Conservation (phyloP, 2,113 vertebrate species). For the Odocoileus virginianus region DNA sequence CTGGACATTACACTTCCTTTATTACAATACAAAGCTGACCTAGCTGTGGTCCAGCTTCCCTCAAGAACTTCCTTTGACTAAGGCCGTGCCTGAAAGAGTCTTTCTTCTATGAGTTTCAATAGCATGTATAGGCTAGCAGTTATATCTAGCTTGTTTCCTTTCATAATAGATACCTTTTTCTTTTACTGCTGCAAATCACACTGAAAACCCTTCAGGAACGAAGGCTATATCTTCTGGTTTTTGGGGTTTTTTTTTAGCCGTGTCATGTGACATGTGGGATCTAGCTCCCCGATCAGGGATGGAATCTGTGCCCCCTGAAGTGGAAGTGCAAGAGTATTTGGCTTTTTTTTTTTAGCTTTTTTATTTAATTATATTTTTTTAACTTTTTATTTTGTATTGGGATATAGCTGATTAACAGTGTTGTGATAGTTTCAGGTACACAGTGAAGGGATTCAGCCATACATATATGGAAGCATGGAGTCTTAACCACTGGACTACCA, state of each 20-base stretch:
- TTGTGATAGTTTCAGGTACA: not conserved
- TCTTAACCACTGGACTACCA: not conserved
- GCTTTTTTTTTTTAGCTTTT: not conserved
- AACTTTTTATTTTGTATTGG: not conserved
- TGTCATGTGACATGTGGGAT: not conserved
- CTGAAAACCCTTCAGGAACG: not conserved
- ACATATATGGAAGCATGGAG: not conserved
- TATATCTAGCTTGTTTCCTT: not conserved
- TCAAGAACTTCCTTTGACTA: not conserved
- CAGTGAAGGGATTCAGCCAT: not conserved
- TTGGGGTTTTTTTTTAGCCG: not conserved
- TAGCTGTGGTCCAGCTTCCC: not conserved
- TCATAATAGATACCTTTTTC: not conserved
- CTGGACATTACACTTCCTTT: not conserved
- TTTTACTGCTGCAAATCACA: not conserved
- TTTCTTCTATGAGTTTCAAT: not conserved
- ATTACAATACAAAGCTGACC: not conserved
- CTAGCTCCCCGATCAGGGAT: not conserved
- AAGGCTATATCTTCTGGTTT: not conserved
- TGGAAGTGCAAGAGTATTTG: not conserved
- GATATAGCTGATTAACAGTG: not conserved
- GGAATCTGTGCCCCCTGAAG: not conserved
- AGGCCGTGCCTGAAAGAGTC: not conserved
- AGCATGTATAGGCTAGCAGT: not conserved
- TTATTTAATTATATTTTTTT: not conserved